These are phyloP conservation scores for Amitus sp. DNA, from an alignment of 2,888 invertebrate genomes.

Conservation along the genomic window DNA sequence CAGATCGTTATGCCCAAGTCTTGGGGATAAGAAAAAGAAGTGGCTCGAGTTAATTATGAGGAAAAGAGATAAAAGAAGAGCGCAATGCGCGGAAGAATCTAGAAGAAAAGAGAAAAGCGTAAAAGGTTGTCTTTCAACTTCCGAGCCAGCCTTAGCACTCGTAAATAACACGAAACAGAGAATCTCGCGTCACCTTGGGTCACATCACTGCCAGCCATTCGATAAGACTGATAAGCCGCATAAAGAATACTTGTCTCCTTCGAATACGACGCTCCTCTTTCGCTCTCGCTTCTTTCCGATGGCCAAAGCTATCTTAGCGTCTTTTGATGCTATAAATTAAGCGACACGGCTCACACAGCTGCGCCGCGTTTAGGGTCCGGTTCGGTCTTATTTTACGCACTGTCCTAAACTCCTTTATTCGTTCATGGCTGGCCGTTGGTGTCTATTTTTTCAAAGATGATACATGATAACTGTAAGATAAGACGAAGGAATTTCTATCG, in stretches of 20 bases:
- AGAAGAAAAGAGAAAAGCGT: no score
- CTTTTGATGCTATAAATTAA: slow-evolving; percentile 60
- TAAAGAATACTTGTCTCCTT: slow-evolving; percentile 59
- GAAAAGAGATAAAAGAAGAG: no score
- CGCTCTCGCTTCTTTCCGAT: slow-evolving; percentile 42
- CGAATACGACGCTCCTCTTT: slow-evolving; percentile 40
- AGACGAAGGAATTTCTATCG: background rate
- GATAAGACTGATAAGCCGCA: slow-evolving; percentile 59
- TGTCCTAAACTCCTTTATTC: slow-evolving; percentile 37
- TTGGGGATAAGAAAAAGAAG: no score
- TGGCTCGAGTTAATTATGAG: no score
- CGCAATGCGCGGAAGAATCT: no score
- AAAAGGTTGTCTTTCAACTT: no score
- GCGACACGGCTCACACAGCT: slow-evolving; percentile 55
- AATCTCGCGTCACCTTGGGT: slow-evolving; percentile 42
- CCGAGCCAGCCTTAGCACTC: slow-evolving; percentile 43
- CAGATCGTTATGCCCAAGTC: no score
- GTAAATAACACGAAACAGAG: slow-evolving; percentile 43
- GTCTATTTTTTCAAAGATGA: slow-evolving; percentile 1
- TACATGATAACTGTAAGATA: background rate
- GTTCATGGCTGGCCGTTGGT: slow-evolving; percentile 4
- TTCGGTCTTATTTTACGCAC: slow-evolving; percentile 33
- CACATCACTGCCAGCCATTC: slow-evolving; percentile 55
- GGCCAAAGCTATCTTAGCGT: slow-evolving; percentile 62
- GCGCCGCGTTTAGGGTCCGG: slow-evolving; percentile 45